Percentiles rank a stretch among this genome's conserved stretches.
These are phyloP conservation scores for Alcis repandata DNA, from an alignment of 2,888 invertebrate genomes.

Conservation along the genomic window DNA sequence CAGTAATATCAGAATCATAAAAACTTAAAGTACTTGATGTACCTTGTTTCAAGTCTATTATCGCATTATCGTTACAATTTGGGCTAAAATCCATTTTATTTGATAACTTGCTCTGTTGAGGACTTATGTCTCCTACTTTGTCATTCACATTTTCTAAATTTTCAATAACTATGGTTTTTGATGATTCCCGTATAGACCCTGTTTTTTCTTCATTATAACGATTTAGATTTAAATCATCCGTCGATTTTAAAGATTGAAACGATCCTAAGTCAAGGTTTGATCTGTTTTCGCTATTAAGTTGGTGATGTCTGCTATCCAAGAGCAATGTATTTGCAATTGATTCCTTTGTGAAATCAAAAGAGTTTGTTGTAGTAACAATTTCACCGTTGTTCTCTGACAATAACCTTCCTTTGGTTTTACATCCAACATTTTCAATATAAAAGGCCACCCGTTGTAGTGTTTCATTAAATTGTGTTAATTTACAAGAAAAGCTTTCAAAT, in stretches of 20 bases:
- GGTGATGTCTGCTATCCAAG: not conserved
- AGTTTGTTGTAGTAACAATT: not conserved
- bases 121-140: not conserved
- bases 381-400: not conserved
- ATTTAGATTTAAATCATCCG: not conserved
- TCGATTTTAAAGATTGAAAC: not conserved
- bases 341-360: not conserved
- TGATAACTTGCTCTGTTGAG: not conserved
- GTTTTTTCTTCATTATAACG: not conserved
- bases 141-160: not conserved
- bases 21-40: not conserved
- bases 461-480: conserved; percentile 47
- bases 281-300: not conserved
- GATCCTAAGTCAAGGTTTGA: not conserved
- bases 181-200: not conserved
- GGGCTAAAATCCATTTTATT: not conserved
- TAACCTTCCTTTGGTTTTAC: not conserved
- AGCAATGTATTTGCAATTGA: not conserved
- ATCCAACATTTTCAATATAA: too few species aligned
- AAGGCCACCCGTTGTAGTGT: not conserved
- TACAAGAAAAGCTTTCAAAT: conserved; percentile 59
- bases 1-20: not conserved
- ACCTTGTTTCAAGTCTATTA: not conserved
- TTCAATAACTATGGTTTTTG: not conserved
- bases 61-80: not conserved